Percentiles rank a stretch among this genome's conserved stretches.
Evolutionary conservation across 2,888 invertebrate species (phyloP).

Genomic region (Matsumyia berberina): DNA sequence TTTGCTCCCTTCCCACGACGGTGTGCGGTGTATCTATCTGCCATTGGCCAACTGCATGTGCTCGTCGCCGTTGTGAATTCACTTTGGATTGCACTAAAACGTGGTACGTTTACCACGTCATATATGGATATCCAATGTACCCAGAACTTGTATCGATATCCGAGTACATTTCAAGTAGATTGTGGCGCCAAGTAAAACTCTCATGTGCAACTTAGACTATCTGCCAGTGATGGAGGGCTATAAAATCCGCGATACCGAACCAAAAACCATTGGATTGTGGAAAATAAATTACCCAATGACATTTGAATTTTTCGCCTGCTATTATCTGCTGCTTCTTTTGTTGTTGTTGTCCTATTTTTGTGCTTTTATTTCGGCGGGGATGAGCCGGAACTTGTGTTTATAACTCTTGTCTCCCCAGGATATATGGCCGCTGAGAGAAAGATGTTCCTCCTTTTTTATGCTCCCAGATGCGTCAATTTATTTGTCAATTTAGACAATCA

Average conservation of each 20-base stretch:
- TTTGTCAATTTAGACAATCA: slow-evolving; percentile 73
- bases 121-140: slow-evolving; percentile 26
- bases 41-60: slow-evolving; percentile 32
- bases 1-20: slow-evolving; percentile 29
- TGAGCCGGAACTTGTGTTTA: slow-evolving; percentile 18
- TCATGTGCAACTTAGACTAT: slow-evolving; percentile 22
- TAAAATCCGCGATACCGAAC: slow-evolving; percentile 40
- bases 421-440: slow-evolving; percentile 4
- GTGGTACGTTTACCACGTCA: slow-evolving; percentile 18
- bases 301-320: slow-evolving; percentile 67
- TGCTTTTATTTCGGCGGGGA: background rate
- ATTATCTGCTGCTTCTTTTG: slow-evolving; percentile 46
- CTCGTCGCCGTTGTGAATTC: slow-evolving; percentile 43
- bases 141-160: background rate
- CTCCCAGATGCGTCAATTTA: slow-evolving; percentile 71
- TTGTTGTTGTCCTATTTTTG: background rate
- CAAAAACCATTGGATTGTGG: slow-evolving; percentile 56
- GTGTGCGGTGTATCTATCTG: background rate
- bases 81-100: slow-evolving; percentile 52
- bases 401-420: slow-evolving; percentile 40
- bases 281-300: slow-evolving; percentile 71
- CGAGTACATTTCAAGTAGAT: slow-evolving; percentile 32
- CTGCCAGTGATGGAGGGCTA: slow-evolving; percentile 32
- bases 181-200: slow-evolving; percentile 46
- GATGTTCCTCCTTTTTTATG: slow-evolving; percentile 32